Conservation (phyloP, 2,113 vertebrate genomes). For the Indicator indicator region DNA sequence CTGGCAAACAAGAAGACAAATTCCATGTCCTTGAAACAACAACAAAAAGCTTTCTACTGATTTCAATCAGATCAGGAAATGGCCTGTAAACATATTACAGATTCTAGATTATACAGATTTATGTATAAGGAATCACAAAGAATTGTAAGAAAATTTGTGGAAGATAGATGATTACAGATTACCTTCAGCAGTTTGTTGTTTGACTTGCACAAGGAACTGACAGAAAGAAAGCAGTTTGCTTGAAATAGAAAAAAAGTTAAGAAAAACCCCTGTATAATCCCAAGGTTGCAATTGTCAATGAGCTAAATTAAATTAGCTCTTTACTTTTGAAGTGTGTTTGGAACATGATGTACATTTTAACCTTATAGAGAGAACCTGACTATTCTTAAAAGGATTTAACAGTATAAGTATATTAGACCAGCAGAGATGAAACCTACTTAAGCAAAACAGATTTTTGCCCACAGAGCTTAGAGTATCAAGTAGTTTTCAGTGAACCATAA, state of each 20-base stretch:
- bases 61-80: background rate
- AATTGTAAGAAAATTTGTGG: background rate
- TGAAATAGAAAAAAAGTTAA: background rate
- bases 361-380: background rate
- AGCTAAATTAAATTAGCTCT: background rate
- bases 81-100: background rate
- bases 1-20: constrained; percentile 21
- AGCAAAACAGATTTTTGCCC: background rate
- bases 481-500: background rate
- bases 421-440: background rate
- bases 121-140: background rate
- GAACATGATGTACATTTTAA: constrained; percentile 15
- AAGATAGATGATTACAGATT: background rate
- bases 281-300: background rate
- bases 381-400: background rate
- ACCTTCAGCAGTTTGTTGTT: background rate
- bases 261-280: background rate
- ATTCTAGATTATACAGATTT: background rate
- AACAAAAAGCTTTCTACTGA: background rate
- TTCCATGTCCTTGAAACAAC: background rate
- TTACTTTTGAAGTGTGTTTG: background rate
- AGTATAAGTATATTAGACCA: background rate
- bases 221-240: background rate
- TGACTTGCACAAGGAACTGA: background rate
- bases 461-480: background rate